Evolutionary conservation across 37 sponge, comb jelly and placozoan genomes (phyloP), one percentile per base, ranked within the genome.

Genomic region (Chondrosia reniformis): DNA sequence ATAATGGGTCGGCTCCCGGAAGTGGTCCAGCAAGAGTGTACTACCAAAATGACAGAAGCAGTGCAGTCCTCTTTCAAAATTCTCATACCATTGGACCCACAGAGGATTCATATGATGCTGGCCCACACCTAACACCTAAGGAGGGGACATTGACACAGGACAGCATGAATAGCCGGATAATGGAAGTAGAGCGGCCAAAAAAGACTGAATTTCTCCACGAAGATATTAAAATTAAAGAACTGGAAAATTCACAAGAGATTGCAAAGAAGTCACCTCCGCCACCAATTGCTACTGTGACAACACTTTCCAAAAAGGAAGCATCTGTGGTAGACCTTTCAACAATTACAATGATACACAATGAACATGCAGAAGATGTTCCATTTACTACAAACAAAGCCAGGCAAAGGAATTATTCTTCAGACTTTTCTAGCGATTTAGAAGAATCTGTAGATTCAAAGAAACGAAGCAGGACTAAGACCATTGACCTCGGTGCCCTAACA

Each of bases 301-400:
- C 72, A 4, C 44, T 69, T 19, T 69, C 72, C 31, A 69, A 69
- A 44, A 69, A 69, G 13, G 40, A 69, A 25, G 72, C 72, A 2
- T 69, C 72, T n/a, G 42, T 69, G 72, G 43, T 69, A 10, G 72
- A 69, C 21, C 43, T 69, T 10, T 69, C 72, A 3, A 69, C 42
- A 44, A 39, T 39, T n/a, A 69, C 72, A 38, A 69, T 69, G 72
- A 69, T 69, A 36, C 39, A 40, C 22, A 69, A 69, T 34, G 36
- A 40, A 7, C 41, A 69, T 6, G 39, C 42, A 43, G 72, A 69
- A 69, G 72, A 69, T 6, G 24, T 7, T 22, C 34, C 34, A 4
- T 7, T 13, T 59, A 43, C 72, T 40, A 24, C 43, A 1, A 25
- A 69, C 1, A 39, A 38, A 39, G 72, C 15, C 4, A 22, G 17